Conservation (phyloP, 1,140 invertebrate species). For the Heliconius melpomene region DNA sequence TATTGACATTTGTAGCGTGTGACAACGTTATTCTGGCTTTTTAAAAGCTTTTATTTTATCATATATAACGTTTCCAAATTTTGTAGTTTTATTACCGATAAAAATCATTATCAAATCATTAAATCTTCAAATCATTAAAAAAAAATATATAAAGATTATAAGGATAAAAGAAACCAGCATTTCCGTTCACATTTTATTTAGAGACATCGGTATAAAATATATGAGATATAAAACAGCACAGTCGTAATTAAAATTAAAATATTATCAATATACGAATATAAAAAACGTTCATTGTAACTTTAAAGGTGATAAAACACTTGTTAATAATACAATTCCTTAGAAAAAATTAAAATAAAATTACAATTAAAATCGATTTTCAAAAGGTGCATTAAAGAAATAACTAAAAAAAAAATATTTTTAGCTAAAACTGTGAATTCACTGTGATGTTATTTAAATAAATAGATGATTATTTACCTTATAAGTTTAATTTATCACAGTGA, state of each 20-base stretch:
- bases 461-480: slow-evolving; percentile 38
- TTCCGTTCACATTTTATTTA: slow-evolving; percentile 76
- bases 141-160: too few relatives aligned
- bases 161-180: slow-evolving; percentile 40
- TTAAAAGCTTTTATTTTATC: too few relatives aligned
- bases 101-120: too few relatives aligned
- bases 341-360: slow-evolving; percentile 21
- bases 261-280: slow-evolving; percentile 68
- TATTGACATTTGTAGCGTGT: too few relatives aligned
- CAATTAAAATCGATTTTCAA: slow-evolving; percentile 26
- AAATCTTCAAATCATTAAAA: too few relatives aligned
- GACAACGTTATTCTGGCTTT: neutral
- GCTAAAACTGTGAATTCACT: slow-evolving; percentile 48
- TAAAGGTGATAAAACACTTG: slow-evolving; percentile 44
- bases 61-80: too few relatives aligned
- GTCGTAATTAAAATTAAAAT: slow-evolving; percentile 76
- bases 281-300: slow-evolving; percentile 61
- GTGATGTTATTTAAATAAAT: slow-evolving; percentile 50
- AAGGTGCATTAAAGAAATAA: slow-evolving; percentile 28
- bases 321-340: slow-evolving; percentile 4
- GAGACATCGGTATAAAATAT: slow-evolving; percentile 81
- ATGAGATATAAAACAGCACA: slow-evolving; percentile 80
- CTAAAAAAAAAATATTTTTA: slow-evolving; percentile 3
- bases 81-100: too few relatives aligned
- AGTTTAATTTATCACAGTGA: slow-evolving; percentile 66